Conservation (phyloP, 2,797 vertebrate species). For the Neosilurus mollespiculum region DNA sequence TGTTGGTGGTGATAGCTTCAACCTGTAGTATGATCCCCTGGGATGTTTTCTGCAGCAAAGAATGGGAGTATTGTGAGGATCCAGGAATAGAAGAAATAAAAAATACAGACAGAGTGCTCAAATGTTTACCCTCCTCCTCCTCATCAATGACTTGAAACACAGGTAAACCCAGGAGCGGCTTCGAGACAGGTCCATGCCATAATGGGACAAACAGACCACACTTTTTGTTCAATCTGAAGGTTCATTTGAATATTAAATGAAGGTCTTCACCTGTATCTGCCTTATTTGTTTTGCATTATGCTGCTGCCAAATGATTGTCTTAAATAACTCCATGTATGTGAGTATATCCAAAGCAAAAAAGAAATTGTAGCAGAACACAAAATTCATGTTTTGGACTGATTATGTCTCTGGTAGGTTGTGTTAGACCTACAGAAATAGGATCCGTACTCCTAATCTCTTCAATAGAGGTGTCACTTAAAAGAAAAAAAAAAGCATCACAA, state of each 20-base stretch:
- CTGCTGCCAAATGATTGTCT: too few relatives aligned
- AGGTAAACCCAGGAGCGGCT: background rate
- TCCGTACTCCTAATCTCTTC: background rate
- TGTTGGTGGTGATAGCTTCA: background rate
- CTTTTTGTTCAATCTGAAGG: too few relatives aligned
- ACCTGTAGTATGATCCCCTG: background rate
- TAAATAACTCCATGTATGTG: too few relatives aligned
- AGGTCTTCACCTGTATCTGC: too few relatives aligned
- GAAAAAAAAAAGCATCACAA: too few relatives aligned
- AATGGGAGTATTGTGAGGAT: background rate
- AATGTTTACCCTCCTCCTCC: background rate
- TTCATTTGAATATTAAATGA: too few relatives aligned
- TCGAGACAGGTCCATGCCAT: too few relatives aligned
- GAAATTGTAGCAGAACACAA: background rate
- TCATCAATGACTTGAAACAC: background rate
- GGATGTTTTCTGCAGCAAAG: background rate
- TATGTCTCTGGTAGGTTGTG: background rate
- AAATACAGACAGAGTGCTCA: background rate
- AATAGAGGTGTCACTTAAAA: background rate
- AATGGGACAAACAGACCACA: too few relatives aligned
- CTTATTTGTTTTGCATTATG: too few relatives aligned
- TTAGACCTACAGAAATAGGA: background rate
- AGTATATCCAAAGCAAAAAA: background rate
- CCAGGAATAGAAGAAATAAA: background rate
- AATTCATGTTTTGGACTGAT: background rate